Base-by-base conservation (phyloP, 2,113 vertebrate species). In the Phrynocephalus versicolor region DNA sequence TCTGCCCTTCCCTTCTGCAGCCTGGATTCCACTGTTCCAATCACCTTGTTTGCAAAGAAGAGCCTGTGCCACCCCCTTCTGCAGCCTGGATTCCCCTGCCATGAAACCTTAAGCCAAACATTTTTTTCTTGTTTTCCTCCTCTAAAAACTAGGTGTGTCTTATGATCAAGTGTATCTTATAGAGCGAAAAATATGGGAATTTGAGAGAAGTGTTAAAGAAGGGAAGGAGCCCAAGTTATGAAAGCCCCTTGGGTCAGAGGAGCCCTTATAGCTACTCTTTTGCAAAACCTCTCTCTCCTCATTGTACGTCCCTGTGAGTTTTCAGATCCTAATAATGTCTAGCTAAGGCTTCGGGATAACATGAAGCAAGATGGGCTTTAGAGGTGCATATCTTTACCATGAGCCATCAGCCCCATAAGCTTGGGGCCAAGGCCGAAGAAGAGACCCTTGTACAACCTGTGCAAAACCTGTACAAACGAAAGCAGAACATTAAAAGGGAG, bases 391-490 rank as follows among this genome's bases (percentile, higher is more conserved):
- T 30, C 57, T 19, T n/a, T 67, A 10, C 37, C 10, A 9, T 65
- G 79, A 25, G 62, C 10, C 35, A 3, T 65, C 6, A 19, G 37
- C 23, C 58, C 21, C 27, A 19, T 12, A 9, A 16, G 6, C 74
- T 76, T 55, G 27, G 51, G 35, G 2, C 69, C 71, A 57, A 74
- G 88, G 79, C 73, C 19, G 80, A 83, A 79, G 55, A 83, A 81
- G 64, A 45, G 8, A 73, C 18, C 45, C 10, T 51, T 51, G 45
- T 10, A n/a, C n/a, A 9, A 27, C 62, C 58, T 90, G 82, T 37
- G 79, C 86, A 83, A 86, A 84, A 12, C n/a, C 30, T 30, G 71
- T 87, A 83, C 89, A 84, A 86, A 90, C 86, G 81, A 35, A 81
- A 77, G 69, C 82, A 71, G 71, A 83, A 65, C 15, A 3, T 0